These are phyloP conservation scores for Tribolium castaneum DNA, from an alignment of 1,140 invertebrate species.

Conservation along the genomic window DNA sequence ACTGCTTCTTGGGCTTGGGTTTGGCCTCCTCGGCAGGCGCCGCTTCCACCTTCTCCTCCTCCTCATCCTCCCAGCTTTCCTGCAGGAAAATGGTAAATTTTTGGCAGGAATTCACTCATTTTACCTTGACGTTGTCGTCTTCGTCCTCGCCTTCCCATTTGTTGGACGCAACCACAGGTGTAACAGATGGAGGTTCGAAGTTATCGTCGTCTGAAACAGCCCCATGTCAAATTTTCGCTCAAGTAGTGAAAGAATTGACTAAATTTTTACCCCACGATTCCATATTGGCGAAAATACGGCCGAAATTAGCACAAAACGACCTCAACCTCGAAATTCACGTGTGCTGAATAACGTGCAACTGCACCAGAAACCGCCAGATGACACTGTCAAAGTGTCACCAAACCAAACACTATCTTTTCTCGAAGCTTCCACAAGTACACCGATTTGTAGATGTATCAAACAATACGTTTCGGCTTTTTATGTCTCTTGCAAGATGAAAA, in stretches of 20 bases:
- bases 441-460: conserved; percentile 53
- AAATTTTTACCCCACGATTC: conserved; percentile 61
- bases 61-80: conserved; percentile 88
- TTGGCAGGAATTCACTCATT: neutral
- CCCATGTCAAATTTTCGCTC: neutral
- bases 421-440: conserved; percentile 2
- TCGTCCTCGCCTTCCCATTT: conserved; percentile 93
- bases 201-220: conserved; percentile 60
- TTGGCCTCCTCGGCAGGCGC: conserved; percentile 64
- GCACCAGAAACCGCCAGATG: conserved; percentile 47
- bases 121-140: conserved; percentile 85
- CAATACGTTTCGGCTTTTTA: conserved; percentile 54
- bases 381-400: conserved; percentile 43
- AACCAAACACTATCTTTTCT: neutral
- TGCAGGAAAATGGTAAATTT: conserved; percentile 57
- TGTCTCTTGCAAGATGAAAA: conserved; percentile 52
- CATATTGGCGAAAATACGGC: conserved; percentile 55
- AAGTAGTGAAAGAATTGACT: neutral
- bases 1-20: conserved; percentile 74
- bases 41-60: conserved; percentile 75
- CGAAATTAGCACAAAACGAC: conserved; percentile 48
- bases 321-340: conserved; percentile 60
- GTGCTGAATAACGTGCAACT: conserved; percentile 48
- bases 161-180: conserved; percentile 63
- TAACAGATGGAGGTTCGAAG: conserved; percentile 57